Base-by-base conservation (phyloP, 2,797 vertebrate species). In the Darevskia nairensis region DNA sequence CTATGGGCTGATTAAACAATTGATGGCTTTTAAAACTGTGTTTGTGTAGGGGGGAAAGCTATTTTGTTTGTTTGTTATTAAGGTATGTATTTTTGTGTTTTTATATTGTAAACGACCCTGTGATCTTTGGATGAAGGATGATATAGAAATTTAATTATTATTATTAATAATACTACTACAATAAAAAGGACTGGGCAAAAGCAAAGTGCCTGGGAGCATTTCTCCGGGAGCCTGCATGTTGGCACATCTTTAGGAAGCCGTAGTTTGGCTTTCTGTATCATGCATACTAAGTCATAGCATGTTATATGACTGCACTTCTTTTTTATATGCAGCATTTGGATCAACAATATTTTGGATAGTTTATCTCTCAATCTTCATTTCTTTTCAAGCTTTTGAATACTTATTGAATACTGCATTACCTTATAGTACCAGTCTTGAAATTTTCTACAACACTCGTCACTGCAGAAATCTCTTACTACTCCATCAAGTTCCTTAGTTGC, bases 351-450 rank as follows among this genome's bases (percentile, higher is more conserved):
- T 78, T 84, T 78, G 82, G 17, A 55, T 23, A 72, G 39, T 27
- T 29, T 64, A 64, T 8, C 68, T 88, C 68, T 35, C 29, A 55
- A 35, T 11, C 19, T 71, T 44, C 44, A 6, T 85, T 21, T 0
- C 85, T 93, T 93, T 92, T 88, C 91, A 88, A 93, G 92, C 69
- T 93, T 89, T 61, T 91, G 92, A 93, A 81, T 89, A 90, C 90
- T 93, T 10, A 35, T 93, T 92, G 92, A 95, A 95, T 93, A 94
- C 84, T 90, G 61, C 91, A 87, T 90, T 95, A 98, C 99, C 98
- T 99, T 99, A 94, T 97, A 98, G 96, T 99, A 99, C 99, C 99
- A 99, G 95, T 99, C 99, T 82, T 98, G 96, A 97, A 99, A 99
- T 94, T 98, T 98, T 95, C 98, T 98, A 94, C 97, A 97, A 93